A percentile compares a stretch with the other conserved stretches of the same genome.
phyloP scores from a whole-genome alignment of 2,113 vertebrate species.

The Mesocricetus auratus region DNA sequence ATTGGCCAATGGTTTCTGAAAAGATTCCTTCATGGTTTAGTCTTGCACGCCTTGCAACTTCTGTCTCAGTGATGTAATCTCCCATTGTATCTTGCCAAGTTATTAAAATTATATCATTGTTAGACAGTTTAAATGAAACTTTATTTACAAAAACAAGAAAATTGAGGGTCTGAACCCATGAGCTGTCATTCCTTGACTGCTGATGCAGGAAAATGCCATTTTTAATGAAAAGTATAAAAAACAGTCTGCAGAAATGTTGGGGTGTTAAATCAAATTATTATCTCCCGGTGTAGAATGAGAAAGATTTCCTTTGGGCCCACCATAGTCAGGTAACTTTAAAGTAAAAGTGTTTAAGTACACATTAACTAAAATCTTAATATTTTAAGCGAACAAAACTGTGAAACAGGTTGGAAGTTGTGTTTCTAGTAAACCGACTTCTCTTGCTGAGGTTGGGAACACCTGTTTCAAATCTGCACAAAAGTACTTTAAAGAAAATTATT shows the following conservation, averaged over 20 bases:
- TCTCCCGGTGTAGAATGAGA: not conserved
- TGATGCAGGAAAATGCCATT: not conserved
- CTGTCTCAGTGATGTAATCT: not conserved
- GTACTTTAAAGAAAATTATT: not conserved
- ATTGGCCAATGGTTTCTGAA: not conserved
- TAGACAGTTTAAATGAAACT: not conserved
- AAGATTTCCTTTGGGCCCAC: not conserved
- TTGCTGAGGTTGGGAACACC: not conserved
- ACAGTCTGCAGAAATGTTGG: not conserved
- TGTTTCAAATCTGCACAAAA: not conserved
- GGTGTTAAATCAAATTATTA: not conserved
- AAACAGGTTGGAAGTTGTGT: not conserved
- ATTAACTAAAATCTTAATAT: not conserved
- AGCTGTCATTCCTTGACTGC: not conserved
- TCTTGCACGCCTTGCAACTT: rapidly evolving
- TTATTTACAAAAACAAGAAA: conserved; percentile 19
- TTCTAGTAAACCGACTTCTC: not conserved
- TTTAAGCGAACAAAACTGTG: not conserved
- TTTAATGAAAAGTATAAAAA: not conserved
- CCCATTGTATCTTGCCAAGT: not conserved
- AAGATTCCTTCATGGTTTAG: not conserved
- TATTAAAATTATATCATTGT: not conserved
- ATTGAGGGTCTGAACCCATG: not conserved
- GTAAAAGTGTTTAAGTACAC: not conserved
- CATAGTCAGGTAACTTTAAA: not conserved